Evolutionary conservation across 2,888 invertebrate species (phyloP), one percentile per base, ranked within the genome.

Genomic region (Apamea monoglypha): DNA sequence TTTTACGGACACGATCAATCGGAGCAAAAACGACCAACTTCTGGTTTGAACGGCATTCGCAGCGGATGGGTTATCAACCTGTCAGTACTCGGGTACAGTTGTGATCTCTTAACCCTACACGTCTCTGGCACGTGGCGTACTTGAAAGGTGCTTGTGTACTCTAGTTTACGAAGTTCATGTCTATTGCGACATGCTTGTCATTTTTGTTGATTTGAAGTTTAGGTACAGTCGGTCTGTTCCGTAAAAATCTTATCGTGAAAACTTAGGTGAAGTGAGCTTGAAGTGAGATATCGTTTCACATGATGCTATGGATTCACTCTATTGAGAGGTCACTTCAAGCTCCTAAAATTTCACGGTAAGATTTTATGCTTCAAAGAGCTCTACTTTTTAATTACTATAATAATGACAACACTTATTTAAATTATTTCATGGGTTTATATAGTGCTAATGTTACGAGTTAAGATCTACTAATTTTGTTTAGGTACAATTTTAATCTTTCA

Each of bases 31-130:
- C 64, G 4, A 63, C 32, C 40, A 76, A 29, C 50, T 53, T 59
- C 50, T 64, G n/a, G n/a, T 75, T 61, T 47, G 47, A 70, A 67
- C 74, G 50, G 25, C 75, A 56, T 77, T 50, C 25, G 68, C 63
- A 36, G 29, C 64, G 36, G 36, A 40, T 66, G 69, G 84, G 84
- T 84, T 84, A 84, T 84, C 85, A 84, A 84, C 84, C 81, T 77
- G 74, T 81, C 84, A 64, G 1, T 75, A 69, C 47, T 81, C 69
- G 32, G 16, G 68, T 72, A 79, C 66, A 77, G 66, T 80, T 83
- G 74, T 75, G 86, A 86, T 80, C 85, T 86, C 50, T 81, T 83
- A 77, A 85, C 86, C 85, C 73, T 70, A n/a, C 85, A 77, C 83
- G 86, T 82, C 40, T 18, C 16, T 21, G 59, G 77, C 77, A 74